These are phyloP conservation scores for Oxygymnocypris stewartii DNA, from an alignment of 2,113 vertebrate genomes.

Conservation along the genomic window DNA sequence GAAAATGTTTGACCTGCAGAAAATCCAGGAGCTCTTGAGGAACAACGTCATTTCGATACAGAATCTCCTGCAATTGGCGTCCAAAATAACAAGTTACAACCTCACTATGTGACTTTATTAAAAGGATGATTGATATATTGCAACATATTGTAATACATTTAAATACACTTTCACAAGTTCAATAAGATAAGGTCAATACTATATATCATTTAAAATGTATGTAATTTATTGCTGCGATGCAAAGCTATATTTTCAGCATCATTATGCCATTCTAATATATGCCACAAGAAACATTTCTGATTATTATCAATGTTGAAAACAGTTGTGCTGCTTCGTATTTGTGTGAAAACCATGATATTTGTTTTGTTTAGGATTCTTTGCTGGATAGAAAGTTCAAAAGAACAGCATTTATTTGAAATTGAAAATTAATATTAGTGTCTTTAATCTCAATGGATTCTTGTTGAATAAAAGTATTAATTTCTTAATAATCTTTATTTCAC, in stretches of 20 bases:
- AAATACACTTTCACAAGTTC: too few relatives aligned
- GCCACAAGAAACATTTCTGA: not conserved
- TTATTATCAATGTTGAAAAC: not conserved
- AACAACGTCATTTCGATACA: slow-evolving; percentile 78
- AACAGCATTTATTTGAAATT: not conserved
- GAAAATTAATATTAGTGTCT: not conserved
- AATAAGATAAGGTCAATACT: too few relatives aligned
- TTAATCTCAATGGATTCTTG: not conserved
- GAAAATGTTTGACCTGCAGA: slow-evolving; percentile 81
- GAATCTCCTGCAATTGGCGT: slow-evolving; percentile 70
- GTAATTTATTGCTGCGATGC: too few relatives aligned
- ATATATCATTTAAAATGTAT: too few relatives aligned
- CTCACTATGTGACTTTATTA: not conserved
- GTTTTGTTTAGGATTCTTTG: not conserved
- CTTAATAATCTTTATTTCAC: not conserved
- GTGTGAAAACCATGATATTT: not conserved
- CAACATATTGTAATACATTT: not conserved
- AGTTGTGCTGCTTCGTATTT: not conserved
- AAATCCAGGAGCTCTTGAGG: slow-evolving; percentile 91
- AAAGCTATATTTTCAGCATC: too few relatives aligned
- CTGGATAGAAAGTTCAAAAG: not conserved
- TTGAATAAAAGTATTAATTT: not conserved
- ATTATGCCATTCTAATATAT: too few relatives aligned
- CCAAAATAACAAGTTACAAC: not conserved
- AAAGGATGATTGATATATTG: not conserved